Evolutionary conservation across 53 echinoderm and acorn worm genomes (phyloP).

Genomic region (Paracentrotus lividus): DNA sequence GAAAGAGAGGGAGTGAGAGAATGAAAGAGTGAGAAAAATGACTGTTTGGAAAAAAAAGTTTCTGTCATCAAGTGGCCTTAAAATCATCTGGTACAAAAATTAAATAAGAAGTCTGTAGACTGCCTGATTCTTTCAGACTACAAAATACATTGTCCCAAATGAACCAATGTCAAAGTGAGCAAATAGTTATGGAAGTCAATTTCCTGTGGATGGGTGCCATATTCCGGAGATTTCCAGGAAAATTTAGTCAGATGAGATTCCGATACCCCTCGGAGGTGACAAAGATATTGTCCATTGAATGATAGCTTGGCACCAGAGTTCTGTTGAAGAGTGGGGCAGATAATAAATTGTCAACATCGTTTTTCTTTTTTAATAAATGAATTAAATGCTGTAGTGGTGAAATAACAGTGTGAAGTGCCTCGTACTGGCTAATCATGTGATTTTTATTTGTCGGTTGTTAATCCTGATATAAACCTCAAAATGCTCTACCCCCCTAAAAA

Average conservation of each 20-base stretch:
- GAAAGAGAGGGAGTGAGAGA: too few relatives aligned
- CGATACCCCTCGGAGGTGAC: conserved; percentile 6
- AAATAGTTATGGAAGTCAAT: conserved; percentile 54
- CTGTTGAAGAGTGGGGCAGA: neutral
- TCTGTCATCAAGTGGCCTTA: neutral
- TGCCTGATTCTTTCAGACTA: conserved; percentile 18
- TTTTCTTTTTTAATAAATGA: too few relatives aligned
- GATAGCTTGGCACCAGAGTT: conserved; percentile 10
- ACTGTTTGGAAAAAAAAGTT: neutral
- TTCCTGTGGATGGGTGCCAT: conserved; percentile 58
- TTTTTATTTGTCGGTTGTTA: neutral
- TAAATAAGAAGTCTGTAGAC: neutral
- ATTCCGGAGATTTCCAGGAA: conserved; percentile 2
- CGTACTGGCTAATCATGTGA: conserved; percentile 19
- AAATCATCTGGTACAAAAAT: neutral
- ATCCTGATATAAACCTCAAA: neutral
- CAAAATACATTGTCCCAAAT: neutral
- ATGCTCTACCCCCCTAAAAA: too few relatives aligned
- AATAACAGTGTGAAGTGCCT: neutral
- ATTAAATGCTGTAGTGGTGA: neutral
- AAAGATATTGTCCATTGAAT: conserved; percentile 4
- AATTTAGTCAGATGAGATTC: conserved; percentile 15
- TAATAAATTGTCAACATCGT: neutral
- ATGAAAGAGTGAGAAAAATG: too few relatives aligned
- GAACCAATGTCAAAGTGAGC: conserved; percentile 28